phyloP scores from a whole-genome alignment of 1,140 invertebrate genomes.

The Ctenoplectra terminalis region DNA sequence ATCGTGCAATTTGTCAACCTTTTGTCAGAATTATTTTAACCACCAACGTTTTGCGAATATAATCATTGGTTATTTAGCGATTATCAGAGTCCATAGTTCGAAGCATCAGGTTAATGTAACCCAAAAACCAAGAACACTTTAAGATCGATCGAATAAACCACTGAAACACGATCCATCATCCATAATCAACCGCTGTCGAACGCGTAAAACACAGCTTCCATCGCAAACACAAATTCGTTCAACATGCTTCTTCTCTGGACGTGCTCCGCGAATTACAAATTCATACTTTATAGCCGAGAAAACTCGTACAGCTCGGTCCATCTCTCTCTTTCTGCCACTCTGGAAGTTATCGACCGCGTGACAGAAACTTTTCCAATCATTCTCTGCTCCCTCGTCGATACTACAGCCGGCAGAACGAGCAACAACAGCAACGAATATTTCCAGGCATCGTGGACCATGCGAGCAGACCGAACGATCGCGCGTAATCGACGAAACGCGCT shows the following conservation, averaged over 20 bases:
- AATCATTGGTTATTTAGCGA: too few species aligned
- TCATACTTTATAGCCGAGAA: conserved; percentile 16
- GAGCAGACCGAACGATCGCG: neutral
- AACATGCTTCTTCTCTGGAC: neutral
- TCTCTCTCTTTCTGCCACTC: too few species aligned
- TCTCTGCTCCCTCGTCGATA: neutral
- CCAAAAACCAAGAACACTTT: too few species aligned
- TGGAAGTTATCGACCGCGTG: conserved; percentile 8
- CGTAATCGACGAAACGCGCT: neutral
- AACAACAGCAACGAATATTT: conserved; percentile 12
- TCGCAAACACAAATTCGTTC: neutral
- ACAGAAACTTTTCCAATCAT: conserved; percentile 35
- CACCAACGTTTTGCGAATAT: too few species aligned
- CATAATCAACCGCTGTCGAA: neutral
- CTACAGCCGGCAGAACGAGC: too few species aligned
- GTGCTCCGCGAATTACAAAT: neutral
- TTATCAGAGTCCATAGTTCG: too few species aligned
- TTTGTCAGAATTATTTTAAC: neutral
- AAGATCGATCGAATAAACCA: neutral
- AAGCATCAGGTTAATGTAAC: too few species aligned
- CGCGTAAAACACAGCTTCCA: neutral
- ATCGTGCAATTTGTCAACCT: neutral
- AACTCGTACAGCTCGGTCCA: neutral
- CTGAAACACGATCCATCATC: too few species aligned
- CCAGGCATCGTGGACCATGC: neutral